Percentiles rank a stretch among this genome's conserved stretches.
These are phyloP conservation scores for Forbesichthys agassizii DNA, from an alignment of 2,113 vertebrate species.

Conservation along the genomic window DNA sequence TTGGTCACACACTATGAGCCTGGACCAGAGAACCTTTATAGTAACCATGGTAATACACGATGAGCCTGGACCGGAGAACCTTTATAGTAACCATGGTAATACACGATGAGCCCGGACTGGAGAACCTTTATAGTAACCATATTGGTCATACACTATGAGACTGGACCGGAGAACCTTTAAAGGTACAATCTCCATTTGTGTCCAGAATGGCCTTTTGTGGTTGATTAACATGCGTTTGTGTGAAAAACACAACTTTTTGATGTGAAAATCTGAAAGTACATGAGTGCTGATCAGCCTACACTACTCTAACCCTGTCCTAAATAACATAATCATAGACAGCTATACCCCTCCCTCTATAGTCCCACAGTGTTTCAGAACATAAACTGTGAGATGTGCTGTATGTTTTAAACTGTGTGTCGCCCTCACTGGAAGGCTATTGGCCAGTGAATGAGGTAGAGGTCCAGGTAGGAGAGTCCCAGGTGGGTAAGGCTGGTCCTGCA, in stretches of 20 bases:
- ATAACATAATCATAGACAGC: too few relatives aligned
- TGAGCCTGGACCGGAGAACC: too few relatives aligned
- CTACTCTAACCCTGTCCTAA: too few relatives aligned
- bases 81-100: too few relatives aligned
- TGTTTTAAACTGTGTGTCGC: background rate
- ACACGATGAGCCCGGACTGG: too few relatives aligned
- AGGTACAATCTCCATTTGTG: too few relatives aligned
- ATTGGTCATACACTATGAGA: background rate
- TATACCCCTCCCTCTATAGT: too few relatives aligned
- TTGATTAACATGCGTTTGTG: background rate
- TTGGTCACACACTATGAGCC: background rate
- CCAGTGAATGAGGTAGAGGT: slow-evolving; percentile 81
- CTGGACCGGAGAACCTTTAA: background rate
- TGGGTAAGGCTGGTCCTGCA: slow-evolving; percentile 70
- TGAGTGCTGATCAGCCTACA: too few relatives aligned
- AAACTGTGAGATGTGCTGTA: background rate
- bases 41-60: too few relatives aligned
- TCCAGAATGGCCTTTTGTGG: background rate
- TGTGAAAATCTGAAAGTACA: too few relatives aligned
- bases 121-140: background rate
- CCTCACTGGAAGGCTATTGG: slow-evolving; percentile 78
- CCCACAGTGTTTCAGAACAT: too few relatives aligned
- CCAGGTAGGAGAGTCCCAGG: slow-evolving; percentile 70
- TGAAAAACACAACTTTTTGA: too few relatives aligned
- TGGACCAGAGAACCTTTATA: background rate